Evolutionary conservation across 1,140 invertebrate genomes (phyloP), one percentile per base, ranked within the genome.

Genomic region (Leptinotarsa undecemlineata): DNA sequence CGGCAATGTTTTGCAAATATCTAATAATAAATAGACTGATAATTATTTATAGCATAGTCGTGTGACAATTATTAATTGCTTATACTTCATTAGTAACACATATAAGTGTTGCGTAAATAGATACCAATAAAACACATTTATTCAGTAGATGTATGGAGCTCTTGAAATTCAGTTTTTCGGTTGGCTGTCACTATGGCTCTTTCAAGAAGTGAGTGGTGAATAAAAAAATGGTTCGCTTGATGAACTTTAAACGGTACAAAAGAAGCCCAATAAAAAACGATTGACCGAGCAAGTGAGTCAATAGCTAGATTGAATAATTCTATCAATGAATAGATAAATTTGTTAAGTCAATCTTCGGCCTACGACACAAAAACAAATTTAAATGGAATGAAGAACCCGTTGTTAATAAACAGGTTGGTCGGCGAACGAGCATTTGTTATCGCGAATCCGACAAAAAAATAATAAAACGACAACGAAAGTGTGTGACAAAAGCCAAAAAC

Each of bases 241-340:
- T 68, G 67, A 68, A 48, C 26, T 48, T n/a, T 68, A 48, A 68
- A 68, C 33, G 67, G 67, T 42, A 68, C 33, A 48, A 68, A 68
- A 48, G 33, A 21, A 68, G 19, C 17, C 69, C 48, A 71, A 71
- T 71, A 71, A 71, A 71, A 71, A 69, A 61, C 57, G 51, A 71
- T 71, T 71, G 60, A 33, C 20, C 21, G 48, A 33, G 19, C 33
- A 61, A 71, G 51, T 61, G 69, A 71, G 61, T 71, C 51, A 71
- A 71, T 71, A 71, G 57, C 20, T 47, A 71, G 57, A 71, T 71
- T 71, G 47, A 62, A 71, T 71, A 71, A 71, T 71, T 71, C 60
- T 61, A 71, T 71, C 69, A 71, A 71, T 60, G 69, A 71, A 71
- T 71, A 71, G 69, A 71, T 71, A 71, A 71, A 71, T 61, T 71